Evolutionary conservation across 2,888 invertebrate genomes (phyloP).

Genomic region (Agonopterix subpropinquella): DNA sequence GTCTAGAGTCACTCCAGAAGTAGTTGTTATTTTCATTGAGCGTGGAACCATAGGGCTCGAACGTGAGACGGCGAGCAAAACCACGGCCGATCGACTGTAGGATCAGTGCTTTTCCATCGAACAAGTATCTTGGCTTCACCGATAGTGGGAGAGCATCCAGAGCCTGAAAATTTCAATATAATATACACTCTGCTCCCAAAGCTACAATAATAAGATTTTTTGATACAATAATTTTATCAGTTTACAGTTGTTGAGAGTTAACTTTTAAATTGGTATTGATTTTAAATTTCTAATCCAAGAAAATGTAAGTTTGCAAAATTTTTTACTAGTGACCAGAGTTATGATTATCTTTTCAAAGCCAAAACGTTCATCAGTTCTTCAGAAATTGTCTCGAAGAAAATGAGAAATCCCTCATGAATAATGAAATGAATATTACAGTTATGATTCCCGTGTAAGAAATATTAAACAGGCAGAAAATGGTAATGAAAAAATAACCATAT

Average conservation of each 20-base stretch:
- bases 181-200: conserved; percentile 28
- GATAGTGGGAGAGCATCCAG: conserved; percentile 60
- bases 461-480: conserved; percentile 13
- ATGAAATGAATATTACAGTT: too few species aligned
- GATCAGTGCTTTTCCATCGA: conserved; percentile 79
- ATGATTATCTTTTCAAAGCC: conserved; percentile 40
- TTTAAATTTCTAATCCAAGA: too few species aligned
- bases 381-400: too few species aligned
- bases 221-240: too few species aligned
- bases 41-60: conserved; percentile 77
- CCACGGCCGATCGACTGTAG: conserved; percentile 83
- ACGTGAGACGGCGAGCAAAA: conserved; percentile 83
- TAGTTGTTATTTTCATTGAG: conserved; percentile 82
- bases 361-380: not conserved
- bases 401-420: too few species aligned
- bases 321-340: conserved; percentile 19
- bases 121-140: conserved; percentile 75
- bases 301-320: too few species aligned
- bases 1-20: conserved; percentile 86
- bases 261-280: too few species aligned
- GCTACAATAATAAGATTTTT: conserved; percentile 6
- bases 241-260: too few species aligned
- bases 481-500: conserved; percentile 54
- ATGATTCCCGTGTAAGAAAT: too few species aligned
- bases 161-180: conserved; percentile 51